Conservation (phyloP, 2,797 vertebrate species). For the Brachyalestes nurse region DNA sequence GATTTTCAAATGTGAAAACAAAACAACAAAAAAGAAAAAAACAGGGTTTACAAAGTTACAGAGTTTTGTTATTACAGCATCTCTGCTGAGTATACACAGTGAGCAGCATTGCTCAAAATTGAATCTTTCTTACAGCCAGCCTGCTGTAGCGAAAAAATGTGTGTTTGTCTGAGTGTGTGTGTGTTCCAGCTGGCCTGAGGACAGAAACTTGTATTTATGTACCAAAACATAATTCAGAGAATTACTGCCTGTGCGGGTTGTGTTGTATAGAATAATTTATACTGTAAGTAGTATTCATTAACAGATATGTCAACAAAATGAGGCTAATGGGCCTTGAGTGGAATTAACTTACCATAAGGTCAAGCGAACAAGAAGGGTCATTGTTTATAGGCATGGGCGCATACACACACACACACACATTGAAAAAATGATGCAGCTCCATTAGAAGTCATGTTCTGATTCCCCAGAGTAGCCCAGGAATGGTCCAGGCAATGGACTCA, state of each 20-base stretch:
- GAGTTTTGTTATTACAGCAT: too few species aligned
- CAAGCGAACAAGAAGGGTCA: background rate
- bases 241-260: conserved; percentile 4
- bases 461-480: conserved; percentile 10
- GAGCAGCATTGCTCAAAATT: background rate
- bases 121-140: background rate
- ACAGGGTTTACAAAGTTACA: too few species aligned
- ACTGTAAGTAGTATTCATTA: background rate
- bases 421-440: conserved; percentile 18
- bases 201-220: conserved; percentile 26
- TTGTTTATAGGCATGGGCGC: background rate
- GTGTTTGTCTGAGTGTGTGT: background rate
- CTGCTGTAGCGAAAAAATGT: background rate
- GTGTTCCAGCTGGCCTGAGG: background rate
- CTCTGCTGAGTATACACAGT: background rate
- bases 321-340: background rate
- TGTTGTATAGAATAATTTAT: background rate
- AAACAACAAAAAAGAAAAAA: too few species aligned
- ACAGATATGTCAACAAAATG: background rate
- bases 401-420: background rate
- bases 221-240: conserved; percentile 28
- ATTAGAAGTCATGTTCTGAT: conserved; percentile 34
- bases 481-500: conserved; percentile 17
- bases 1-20: too few species aligned
- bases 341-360: background rate